These are phyloP conservation scores for Procapra przewalskii DNA, from an alignment of 2,113 vertebrate species.

Conservation along the genomic window DNA sequence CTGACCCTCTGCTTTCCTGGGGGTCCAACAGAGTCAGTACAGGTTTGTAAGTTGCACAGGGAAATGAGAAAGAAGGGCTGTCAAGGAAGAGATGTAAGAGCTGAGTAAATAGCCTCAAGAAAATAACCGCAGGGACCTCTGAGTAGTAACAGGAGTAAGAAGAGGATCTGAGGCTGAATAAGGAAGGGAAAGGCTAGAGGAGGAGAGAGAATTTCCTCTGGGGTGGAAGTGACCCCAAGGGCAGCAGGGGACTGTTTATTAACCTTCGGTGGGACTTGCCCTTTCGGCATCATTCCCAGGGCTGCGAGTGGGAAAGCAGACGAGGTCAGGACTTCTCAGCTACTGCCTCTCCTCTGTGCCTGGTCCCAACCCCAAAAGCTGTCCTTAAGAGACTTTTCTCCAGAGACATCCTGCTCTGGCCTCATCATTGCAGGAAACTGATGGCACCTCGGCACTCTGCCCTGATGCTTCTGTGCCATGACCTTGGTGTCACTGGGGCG, in stretches of 20 bases:
- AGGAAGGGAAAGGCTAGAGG: constrained; percentile 37
- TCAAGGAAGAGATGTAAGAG: not conserved
- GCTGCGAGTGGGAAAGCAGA: not conserved
- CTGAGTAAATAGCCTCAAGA: not conserved
- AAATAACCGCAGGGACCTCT: not conserved
- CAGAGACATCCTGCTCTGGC: not conserved
- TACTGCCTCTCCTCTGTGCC: not conserved
- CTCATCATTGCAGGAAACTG: not conserved
- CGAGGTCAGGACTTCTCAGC: not conserved
- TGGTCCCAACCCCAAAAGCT: not conserved
- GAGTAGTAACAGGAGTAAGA: not conserved
- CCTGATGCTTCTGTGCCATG: not conserved
- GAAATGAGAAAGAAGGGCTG: not conserved
- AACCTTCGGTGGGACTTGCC: not conserved
- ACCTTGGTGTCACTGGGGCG: not conserved
- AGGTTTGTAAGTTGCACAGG: not conserved
- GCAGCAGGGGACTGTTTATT: not conserved
- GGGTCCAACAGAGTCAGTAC: not conserved
- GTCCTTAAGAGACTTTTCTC: not conserved
- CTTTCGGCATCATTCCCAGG: constrained; percentile 35
- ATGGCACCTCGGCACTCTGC: not conserved
- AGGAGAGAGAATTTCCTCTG: not conserved
- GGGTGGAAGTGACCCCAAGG: not conserved
- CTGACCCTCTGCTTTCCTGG: not conserved
- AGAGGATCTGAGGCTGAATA: not conserved